These are phyloP conservation scores for Myotis findleyi DNA, from an alignment of 2,797 vertebrate species.

Conservation along the genomic window DNA sequence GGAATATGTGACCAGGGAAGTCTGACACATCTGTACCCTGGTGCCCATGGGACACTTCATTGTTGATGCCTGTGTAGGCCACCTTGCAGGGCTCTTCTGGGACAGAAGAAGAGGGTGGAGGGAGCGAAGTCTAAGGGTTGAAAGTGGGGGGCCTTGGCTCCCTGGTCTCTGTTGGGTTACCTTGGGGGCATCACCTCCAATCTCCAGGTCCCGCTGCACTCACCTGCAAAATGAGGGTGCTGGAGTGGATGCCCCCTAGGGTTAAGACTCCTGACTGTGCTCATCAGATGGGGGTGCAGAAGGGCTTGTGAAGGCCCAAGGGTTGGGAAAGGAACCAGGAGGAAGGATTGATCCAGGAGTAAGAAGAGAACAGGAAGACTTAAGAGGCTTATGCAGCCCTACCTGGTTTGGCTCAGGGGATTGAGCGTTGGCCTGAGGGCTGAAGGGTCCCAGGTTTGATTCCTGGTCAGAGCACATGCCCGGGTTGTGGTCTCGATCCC, in stretches of 20 bases:
- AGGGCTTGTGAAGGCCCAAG: neutral
- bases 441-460: too few species aligned
- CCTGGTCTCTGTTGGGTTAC: neutral
- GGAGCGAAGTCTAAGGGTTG: neutral
- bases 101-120: neutral
- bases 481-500: too few species aligned
- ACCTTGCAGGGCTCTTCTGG: neutral
- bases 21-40: neutral
- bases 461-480: too few species aligned
- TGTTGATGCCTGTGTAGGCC: neutral
- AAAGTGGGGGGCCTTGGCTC: neutral
- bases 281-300: neutral
- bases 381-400: neutral
- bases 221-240: neutral
- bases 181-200: neutral
- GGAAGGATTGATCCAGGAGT: neutral
- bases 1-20: neutral
- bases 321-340: neutral
- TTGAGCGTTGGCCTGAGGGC: too few species aligned
- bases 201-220: neutral
- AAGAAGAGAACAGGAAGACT: neutral
- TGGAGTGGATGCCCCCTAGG: neutral
- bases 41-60: neutral
- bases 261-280: neutral
- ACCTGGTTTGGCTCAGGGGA: too few species aligned